Base-by-base conservation (phyloP, 2,888 invertebrate genomes). In the Eupithecia subfuscata region DNA sequence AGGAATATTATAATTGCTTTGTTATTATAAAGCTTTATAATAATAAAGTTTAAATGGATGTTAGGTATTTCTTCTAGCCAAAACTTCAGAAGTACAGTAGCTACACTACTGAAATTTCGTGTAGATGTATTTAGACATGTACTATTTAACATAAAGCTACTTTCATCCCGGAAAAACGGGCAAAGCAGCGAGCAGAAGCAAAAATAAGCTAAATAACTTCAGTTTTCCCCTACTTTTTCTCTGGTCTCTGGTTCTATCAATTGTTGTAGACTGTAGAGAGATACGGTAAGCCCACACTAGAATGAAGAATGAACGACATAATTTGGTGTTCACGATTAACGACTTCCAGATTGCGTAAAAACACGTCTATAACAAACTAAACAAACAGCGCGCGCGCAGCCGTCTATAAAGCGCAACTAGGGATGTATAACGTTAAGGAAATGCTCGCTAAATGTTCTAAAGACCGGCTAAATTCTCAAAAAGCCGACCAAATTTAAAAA, bases 271-370 rank as follows among this genome's bases (percentile, higher is more conserved):
- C 68, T 70, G 60, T 68, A 43, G 43, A 71, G 81, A 83, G 85
- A 83, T 78, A 81, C 82, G 82, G 83, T 82, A 88, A 86, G 86
- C 88, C 89, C 87, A 89, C 88, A 89, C 88, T 91, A 88, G 85
- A 86, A 86, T 77, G 72, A 77, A 77, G 71, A 77, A 77, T 83
- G 86, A 92, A 94, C 94, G 94, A 94, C 94, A 94, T 94, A 95
- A 94, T 94, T 94, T 93, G 92, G 92, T 93, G 92, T 89, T 89
- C 87, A 90, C 90, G 87, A 91, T 94, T 95, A 92, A 95, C 93
- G 92, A 95, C 95, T 95, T 95, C 95, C 95, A 93, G 93, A 93
- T 94, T 93, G 94, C 94, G 92, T 95, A 94, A 95, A 60, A 94
- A 94, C 92, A 92, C 92, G 92, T 91, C 90, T 94, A 93, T 93